These are phyloP conservation scores for Peromyscus nudipes DNA, from an alignment of 2,797 vertebrate species.

Conservation along the genomic window DNA sequence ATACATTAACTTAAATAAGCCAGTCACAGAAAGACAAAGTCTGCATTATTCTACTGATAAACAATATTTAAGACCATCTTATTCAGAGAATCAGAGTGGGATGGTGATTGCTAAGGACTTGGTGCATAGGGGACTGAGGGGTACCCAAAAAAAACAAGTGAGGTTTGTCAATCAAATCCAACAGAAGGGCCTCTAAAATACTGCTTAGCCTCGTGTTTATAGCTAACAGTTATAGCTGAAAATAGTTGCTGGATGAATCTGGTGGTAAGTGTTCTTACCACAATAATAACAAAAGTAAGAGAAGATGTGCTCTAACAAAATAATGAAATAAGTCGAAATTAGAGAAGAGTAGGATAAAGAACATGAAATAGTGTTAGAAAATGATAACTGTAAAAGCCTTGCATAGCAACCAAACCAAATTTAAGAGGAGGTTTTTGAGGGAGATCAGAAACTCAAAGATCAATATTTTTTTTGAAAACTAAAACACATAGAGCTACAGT, in stretches of 20 bases:
- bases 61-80: background rate
- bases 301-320: background rate
- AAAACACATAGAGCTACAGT: background rate
- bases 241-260: background rate
- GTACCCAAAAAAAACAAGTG: no score
- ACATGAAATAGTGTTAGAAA: background rate
- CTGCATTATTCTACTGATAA: background rate
- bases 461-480: background rate
- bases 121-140: background rate
- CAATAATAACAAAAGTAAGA: background rate
- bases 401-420: background rate
- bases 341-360: conserved; percentile 19
- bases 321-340: background rate
- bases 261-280: background rate
- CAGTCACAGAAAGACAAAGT: background rate
- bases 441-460: background rate
- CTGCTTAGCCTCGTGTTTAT: background rate
- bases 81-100: background rate
- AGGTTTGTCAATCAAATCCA: background rate
- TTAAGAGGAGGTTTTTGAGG: background rate
- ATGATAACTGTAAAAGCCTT: background rate
- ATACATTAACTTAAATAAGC: background rate
- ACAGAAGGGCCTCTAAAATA: background rate
- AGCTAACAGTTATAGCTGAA: background rate
- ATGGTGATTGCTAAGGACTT: background rate